Evolutionary conservation across 2,888 invertebrate genomes (phyloP).

Genomic region (Ochropacha duplaris): DNA sequence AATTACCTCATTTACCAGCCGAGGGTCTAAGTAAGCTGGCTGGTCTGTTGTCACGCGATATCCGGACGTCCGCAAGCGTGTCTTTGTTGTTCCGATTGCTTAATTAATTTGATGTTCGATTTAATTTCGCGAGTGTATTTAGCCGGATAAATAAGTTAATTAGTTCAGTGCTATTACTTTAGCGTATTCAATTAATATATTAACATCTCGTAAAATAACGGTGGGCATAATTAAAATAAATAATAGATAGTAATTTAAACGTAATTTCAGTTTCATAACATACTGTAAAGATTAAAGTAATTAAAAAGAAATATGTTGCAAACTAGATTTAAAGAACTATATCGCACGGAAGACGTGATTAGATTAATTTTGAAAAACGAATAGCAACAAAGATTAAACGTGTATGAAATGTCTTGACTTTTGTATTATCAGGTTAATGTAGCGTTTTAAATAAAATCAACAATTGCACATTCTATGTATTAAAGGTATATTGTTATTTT

Average conservation of each 20-base stretch:
- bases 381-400: background rate
- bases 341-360: too few relatives aligned
- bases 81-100: conserved; percentile 50
- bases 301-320: too few relatives aligned
- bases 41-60: conserved; percentile 41
- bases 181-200: background rate
- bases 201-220: background rate
- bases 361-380: background rate
- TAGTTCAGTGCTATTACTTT: background rate
- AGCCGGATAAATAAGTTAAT: background rate
- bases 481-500: conserved; percentile 15
- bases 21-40: conserved; percentile 11
- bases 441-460: background rate
- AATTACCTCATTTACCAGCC: conserved; percentile 18
- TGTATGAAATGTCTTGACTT: background rate
- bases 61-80: conserved; percentile 47
- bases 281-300: too few relatives aligned
- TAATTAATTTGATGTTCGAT: conserved; percentile 53
- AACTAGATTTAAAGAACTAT: too few relatives aligned
- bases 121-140: conserved; percentile 18
- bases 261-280: too few relatives aligned
- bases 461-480: conserved; percentile 1
- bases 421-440: background rate
- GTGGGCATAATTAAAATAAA: background rate
- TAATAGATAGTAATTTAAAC: too few relatives aligned